Evolutionary conservation across 2,113 vertebrate species (phyloP).

Genomic region (Otus sunia): DNA sequence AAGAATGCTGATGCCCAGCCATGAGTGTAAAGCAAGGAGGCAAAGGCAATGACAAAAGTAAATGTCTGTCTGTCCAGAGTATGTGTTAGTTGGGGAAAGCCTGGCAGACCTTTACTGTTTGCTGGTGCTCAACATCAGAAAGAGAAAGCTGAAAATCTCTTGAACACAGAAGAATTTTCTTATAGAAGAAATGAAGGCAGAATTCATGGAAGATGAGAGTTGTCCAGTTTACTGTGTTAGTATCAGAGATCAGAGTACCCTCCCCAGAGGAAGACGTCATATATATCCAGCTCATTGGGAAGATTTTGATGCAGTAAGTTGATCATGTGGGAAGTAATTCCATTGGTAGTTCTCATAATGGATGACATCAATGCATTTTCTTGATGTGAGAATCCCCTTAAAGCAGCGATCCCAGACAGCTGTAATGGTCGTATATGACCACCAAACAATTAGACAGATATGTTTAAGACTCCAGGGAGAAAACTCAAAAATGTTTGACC

Average conservation of each 20-base stretch:
- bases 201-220: background rate
- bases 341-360: background rate
- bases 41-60: background rate
- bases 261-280: background rate
- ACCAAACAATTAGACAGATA: background rate
- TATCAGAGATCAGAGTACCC: background rate
- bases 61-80: background rate
- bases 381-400: background rate
- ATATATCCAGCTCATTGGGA: background rate
- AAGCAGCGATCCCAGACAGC: background rate
- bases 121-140: background rate
- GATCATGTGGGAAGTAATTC: background rate
- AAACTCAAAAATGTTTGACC: background rate
- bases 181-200: background rate
- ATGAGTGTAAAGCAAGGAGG: background rate
- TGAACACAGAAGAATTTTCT: background rate
- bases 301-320: background rate
- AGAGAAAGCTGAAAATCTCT: background rate
- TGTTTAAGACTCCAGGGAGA: background rate
- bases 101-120: background rate
- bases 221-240: background rate
- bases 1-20: background rate
- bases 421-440: background rate
- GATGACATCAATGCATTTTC: background rate
- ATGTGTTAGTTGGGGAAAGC: background rate